Conservation (phyloP, 1,140 invertebrate genomes). For the Pseudomyrmex cubaensis region DNA sequence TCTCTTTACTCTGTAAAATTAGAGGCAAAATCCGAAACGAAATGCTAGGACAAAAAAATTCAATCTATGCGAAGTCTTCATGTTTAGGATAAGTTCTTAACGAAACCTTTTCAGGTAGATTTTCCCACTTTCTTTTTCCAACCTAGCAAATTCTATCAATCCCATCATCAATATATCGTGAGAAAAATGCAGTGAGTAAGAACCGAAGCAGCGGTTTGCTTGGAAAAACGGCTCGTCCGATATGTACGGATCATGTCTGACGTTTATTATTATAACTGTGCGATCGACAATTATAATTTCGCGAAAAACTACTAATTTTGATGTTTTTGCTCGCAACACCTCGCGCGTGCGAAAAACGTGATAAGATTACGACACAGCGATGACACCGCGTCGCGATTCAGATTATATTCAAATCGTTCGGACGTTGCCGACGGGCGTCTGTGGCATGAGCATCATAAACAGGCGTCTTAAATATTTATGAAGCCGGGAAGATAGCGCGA, state of each 20-base stretch:
- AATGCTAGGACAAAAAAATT: background rate
- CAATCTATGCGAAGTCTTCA: too few relatives aligned
- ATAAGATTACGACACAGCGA: conserved; percentile 72
- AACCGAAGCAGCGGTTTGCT: too few relatives aligned
- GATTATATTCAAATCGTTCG: conserved; percentile 76
- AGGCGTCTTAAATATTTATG: conserved; percentile 78
- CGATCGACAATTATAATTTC: background rate
- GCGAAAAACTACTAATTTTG: conserved; percentile 30
- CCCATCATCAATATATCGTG: too few relatives aligned
- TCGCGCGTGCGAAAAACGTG: conserved; percentile 78
- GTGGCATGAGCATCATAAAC: conserved; percentile 63
- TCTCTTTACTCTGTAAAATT: too few relatives aligned
- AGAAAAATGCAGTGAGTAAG: too few relatives aligned
- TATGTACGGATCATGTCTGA: too few relatives aligned
- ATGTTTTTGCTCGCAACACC: conserved; percentile 72
- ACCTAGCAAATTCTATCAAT: too few relatives aligned
- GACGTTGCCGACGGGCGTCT: conserved; percentile 52
- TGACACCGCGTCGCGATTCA: conserved; percentile 70
- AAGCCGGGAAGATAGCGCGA: conserved; percentile 67
- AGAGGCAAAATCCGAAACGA: background rate
- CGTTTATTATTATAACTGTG: background rate
- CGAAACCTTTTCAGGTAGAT: too few relatives aligned
- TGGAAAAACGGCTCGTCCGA: too few relatives aligned
- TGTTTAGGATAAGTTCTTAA: too few relatives aligned
- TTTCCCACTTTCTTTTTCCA: too few relatives aligned